A percentile compares a stretch with the other conserved stretches of the same genome.
Conservation (phyloP, 64 coral and sea anemone genomes). For the Catalaphyllia jardinei region DNA sequence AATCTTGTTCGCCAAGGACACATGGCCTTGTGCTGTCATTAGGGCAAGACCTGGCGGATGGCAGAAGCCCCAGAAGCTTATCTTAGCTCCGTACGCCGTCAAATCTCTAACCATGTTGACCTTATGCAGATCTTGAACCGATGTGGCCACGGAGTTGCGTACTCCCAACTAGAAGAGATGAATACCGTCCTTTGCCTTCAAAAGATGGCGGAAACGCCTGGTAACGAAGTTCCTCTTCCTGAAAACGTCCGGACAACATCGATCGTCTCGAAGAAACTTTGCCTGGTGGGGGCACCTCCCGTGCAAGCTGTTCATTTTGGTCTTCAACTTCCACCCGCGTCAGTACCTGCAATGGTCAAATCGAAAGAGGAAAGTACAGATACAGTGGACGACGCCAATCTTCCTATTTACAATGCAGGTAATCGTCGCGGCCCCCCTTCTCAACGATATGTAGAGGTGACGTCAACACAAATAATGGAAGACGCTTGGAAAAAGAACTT, state of each 20-base stretch:
- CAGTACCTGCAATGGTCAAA: background rate
- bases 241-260: background rate
- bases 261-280: background rate
- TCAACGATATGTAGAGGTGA: constrained; percentile 38
- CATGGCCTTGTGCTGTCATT: no score
- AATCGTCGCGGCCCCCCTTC: constrained; percentile 24
- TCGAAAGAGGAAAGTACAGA: constrained; percentile 46
- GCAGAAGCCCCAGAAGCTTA: no score
- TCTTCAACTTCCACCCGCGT: constrained; percentile 6
- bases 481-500: constrained; percentile 33
- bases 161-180: no score
- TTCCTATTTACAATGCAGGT: constrained; percentile 29
- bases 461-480: background rate
- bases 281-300: constrained; percentile 8
- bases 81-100: no score
- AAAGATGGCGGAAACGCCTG: no score
- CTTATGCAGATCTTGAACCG: no score
- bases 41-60: no score
- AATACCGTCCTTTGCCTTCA: no score
- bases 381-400: background rate
- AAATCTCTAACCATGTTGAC: no score
- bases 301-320: constrained; percentile 41
- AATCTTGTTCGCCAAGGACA: no score
- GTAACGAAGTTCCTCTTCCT: no score
- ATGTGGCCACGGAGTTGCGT: no score